Evolutionary conservation across 2,888 invertebrate genomes (phyloP).

Genomic region (Ashinkailepas kermadecensis): DNA sequence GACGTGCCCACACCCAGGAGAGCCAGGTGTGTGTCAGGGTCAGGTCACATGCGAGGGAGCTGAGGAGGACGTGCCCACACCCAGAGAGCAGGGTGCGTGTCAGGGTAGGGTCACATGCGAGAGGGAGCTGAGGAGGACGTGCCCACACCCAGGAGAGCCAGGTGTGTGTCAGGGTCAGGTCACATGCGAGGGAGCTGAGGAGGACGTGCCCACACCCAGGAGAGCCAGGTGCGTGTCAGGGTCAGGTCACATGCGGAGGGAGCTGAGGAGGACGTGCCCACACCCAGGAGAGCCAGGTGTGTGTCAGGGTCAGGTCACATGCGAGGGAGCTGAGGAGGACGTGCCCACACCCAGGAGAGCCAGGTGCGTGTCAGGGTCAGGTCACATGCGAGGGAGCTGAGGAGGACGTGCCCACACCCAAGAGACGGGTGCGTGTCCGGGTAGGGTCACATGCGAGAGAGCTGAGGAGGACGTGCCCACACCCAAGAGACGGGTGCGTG

Average conservation of each 20-base stretch:
- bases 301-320: background rate
- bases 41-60: background rate
- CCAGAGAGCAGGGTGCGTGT: too few species aligned
- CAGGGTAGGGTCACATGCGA: slow-evolving; percentile 38
- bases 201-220: too few species aligned
- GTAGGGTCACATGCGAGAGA: background rate
- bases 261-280: background rate
- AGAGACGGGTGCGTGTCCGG: background rate
- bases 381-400: slow-evolving; percentile 39
- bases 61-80: background rate
- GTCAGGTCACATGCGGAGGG: slow-evolving; percentile 39
- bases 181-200: background rate
- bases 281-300: background rate
- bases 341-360: too few species aligned
- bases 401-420: background rate
- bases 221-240: too few species aligned
- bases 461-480: background rate
- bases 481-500: too few species aligned
- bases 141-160: background rate
- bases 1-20: background rate
- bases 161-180: background rate
- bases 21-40: background rate
- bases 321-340: background rate
- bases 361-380: too few species aligned
- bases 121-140: background rate